Evolutionary conservation across 2,797 vertebrate species (phyloP), one percentile per base, ranked within the genome.

Genomic region (Anniella stebbinsi): DNA sequence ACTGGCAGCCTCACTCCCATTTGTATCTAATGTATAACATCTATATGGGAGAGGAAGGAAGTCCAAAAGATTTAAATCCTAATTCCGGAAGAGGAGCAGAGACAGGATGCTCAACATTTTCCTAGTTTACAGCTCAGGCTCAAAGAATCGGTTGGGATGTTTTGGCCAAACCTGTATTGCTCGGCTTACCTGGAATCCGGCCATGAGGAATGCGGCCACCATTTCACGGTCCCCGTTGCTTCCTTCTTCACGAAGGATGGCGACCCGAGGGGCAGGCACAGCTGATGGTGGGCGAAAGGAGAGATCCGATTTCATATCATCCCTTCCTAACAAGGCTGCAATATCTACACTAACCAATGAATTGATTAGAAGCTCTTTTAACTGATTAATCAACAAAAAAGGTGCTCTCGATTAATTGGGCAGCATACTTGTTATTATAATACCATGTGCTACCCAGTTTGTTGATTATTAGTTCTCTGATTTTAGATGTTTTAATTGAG

Each of bases 141-240:
- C 57, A 3, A 25, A 63, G n/a, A 54, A 41, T 11, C 11, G 2
- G 13, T 2, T 15, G 30, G 2, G 57, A 28, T 10, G 4, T 67
- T 25, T 57, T 57, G 21, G 15, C 73, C 60, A 54, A 21, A 33
- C 2, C 45, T 0, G 2, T 33, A 7, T 15, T 1, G 9, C 15
- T 33, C 13, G 17, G 18, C 91, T 95, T 90, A 99, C 99, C 98
- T 99, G 98, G 92, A 99, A 99, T 77, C 98, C 98, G 0, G 98
- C 98, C 98, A 98, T 98, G 75, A 97, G 94, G 78, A 99, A 97
- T 66, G 98, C 98, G 0, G 96, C 98, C 0, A 97, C 97, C 98
- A 99, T 99, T 95, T 99, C 98, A 51, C 98, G 91, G 95, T 99
- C 98, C 63, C 99, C 99, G 0, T 99, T 99, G 93, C 99, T 99